Conservation (phyloP, 2,888 invertebrate genomes). For the Zaprionus obscuricornis region DNA sequence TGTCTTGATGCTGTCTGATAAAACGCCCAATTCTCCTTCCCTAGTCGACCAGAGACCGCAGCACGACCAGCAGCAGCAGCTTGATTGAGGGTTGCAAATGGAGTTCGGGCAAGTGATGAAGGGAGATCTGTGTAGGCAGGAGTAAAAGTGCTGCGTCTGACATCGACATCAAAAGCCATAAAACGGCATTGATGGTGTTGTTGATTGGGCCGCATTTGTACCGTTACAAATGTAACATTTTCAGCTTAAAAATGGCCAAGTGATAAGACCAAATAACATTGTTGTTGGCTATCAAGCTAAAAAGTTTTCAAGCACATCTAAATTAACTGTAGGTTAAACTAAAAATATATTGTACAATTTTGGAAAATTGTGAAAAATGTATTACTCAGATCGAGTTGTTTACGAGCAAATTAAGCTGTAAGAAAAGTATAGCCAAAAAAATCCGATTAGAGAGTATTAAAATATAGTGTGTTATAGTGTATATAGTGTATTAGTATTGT, state of each 20-base stretch:
- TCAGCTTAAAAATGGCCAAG: constrained; percentile 38
- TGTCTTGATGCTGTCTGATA: constrained; percentile 78
- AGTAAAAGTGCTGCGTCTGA: constrained; percentile 21
- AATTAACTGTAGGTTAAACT: constrained; percentile 31
- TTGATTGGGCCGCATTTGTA: constrained; percentile 69
- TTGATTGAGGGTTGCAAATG: constrained; percentile 52
- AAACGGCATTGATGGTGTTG: constrained; percentile 73
- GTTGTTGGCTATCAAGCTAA: constrained; percentile 42
- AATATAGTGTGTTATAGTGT: too few species aligned
- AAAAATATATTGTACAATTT: too few species aligned
- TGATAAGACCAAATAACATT: constrained; percentile 5
- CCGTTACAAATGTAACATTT: constrained; percentile 72
- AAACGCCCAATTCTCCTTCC: constrained; percentile 34
- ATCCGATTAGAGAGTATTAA: too few species aligned
- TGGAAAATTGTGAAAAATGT: too few species aligned
- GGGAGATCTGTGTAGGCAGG: not conserved
- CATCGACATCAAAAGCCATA: constrained; percentile 71
- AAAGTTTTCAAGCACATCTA: constrained; percentile 1
- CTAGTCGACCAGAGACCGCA: constrained; percentile 26
- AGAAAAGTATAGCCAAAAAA: constrained; percentile 12
- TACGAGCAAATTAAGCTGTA: constrained; percentile 71
- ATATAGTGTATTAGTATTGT: too few species aligned
- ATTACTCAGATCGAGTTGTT: too few species aligned
- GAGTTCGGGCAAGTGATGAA: not conserved
- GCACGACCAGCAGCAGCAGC: constrained; percentile 15